Conservation (phyloP, 1,140 invertebrate genomes). For the Episyrphus balteatus region DNA sequence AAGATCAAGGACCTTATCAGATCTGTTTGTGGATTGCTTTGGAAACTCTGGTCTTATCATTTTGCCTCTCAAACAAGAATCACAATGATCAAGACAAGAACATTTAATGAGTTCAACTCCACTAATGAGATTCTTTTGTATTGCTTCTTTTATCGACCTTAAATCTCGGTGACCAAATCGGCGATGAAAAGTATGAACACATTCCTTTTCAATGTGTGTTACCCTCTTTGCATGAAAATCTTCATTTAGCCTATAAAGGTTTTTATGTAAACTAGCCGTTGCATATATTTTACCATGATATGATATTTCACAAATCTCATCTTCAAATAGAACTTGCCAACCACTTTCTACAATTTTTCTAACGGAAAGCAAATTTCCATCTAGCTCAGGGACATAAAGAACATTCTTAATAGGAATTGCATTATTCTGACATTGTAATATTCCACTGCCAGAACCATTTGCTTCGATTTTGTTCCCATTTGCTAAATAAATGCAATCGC, state of each 20-base stretch:
- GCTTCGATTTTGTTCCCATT: background rate
- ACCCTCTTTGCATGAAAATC: background rate
- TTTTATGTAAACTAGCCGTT: background rate
- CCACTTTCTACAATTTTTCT: background rate
- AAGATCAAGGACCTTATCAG: constrained; percentile 7
- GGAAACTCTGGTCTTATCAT: background rate
- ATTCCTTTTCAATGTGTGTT: background rate
- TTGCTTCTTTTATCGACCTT: background rate
- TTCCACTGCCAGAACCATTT: background rate
- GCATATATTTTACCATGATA: too few relatives aligned
- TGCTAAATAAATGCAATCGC: background rate
- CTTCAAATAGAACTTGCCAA: too few relatives aligned
- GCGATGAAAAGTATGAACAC: constrained; percentile 1
- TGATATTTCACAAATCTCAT: background rate
- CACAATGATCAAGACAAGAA: background rate
- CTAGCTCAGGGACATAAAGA: constrained; percentile 1
- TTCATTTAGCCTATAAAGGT: background rate
- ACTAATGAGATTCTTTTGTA: background rate
- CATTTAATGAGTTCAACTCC: background rate
- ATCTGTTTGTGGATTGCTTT: too few relatives aligned
- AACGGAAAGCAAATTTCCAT: constrained; percentile 1
- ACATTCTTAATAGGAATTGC: constrained; percentile 1
- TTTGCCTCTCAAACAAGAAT: constrained; percentile 1
- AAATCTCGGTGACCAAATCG: constrained; percentile 1
- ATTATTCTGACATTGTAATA: background rate